Evolutionary conservation across 1,140 invertebrate genomes (phyloP).

Genomic region (Drosophila mojavensis): DNA sequence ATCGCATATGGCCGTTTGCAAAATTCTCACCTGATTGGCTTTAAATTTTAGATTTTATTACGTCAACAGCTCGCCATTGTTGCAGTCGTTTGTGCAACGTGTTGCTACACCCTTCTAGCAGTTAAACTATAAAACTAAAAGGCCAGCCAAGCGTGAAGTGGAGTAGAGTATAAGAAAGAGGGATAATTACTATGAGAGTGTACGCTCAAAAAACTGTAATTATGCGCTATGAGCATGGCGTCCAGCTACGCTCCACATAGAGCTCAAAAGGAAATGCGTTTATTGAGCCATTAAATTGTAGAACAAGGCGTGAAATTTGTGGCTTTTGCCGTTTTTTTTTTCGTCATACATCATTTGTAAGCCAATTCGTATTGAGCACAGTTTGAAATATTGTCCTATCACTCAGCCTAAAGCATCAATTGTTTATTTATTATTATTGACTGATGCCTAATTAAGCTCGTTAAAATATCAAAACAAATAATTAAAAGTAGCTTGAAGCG

Average conservation of each 20-base stretch:
- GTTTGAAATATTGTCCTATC: too few relatives aligned
- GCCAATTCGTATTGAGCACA: too few relatives aligned
- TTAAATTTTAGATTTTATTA: slow-evolving; percentile 16
- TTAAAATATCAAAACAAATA: neutral
- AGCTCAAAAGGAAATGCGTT: slow-evolving; percentile 11
- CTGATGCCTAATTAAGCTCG: neutral
- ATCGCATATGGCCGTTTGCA: neutral
- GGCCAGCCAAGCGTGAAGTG: slow-evolving; percentile 4
- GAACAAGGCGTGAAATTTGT: slow-evolving; percentile 24
- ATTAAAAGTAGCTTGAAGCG: too few relatives aligned
- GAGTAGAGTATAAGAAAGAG: slow-evolving; percentile 5
- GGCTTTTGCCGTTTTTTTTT: slow-evolving; percentile 15
- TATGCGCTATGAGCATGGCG: slow-evolving; percentile 13
- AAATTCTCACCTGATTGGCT: neutral
- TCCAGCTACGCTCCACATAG: neutral
- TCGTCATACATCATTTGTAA: slow-evolving; percentile 16
- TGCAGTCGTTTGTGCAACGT: slow-evolving; percentile 9
- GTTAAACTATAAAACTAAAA: slow-evolving; percentile 5
- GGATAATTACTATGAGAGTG: slow-evolving; percentile 4
- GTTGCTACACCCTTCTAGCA: slow-evolving; percentile 7
- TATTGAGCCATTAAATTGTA: slow-evolving; percentile 14
- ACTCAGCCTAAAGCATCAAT: too few relatives aligned
- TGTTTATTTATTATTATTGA: too few relatives aligned
- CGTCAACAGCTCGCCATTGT: slow-evolving; percentile 23
- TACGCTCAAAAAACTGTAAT: slow-evolving; percentile 23